phyloP scores from a whole-genome alignment of 2,113 vertebrate species.

The Odontophorus gujanensis region DNA sequence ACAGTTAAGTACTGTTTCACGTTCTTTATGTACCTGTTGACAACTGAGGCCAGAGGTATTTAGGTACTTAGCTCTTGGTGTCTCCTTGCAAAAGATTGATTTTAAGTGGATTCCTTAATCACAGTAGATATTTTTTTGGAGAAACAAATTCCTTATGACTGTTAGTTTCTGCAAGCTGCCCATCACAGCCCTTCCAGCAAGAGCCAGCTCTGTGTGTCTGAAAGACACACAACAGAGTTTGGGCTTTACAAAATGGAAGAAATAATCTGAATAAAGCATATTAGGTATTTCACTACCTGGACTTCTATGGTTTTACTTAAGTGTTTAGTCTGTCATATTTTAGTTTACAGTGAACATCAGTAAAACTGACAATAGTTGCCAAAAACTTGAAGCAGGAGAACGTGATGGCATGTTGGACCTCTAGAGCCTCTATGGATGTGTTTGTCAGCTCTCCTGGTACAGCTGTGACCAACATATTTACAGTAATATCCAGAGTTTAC shows the following conservation, averaged over 20 bases:
- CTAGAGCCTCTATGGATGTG: not conserved
- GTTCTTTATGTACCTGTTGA: not conserved
- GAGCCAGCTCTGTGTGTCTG: not conserved
- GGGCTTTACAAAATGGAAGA: not conserved
- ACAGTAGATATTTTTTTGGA: not conserved
- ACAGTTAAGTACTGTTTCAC: rapidly evolving
- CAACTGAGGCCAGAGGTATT: not conserved
- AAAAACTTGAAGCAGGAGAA: not conserved
- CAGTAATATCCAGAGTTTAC: not conserved
- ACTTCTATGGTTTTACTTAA: not conserved
- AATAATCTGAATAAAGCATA: not conserved
- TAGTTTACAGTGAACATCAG: not conserved
- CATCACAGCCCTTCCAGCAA: not conserved
- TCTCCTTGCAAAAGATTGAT: not conserved
- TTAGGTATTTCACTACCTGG: not conserved
- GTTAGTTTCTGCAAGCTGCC: rapidly evolving
- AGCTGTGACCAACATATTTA: not conserved
- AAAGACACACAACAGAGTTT: not conserved
- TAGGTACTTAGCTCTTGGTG: not conserved
- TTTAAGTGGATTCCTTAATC: not conserved
- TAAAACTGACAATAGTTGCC: not conserved
- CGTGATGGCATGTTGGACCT: not conserved
- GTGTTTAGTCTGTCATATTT: not conserved
- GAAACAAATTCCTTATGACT: not conserved
- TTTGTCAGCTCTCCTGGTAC: not conserved